Conservation (phyloP, 2,797 vertebrate species). For the Bucorvus abyssinicus region DNA sequence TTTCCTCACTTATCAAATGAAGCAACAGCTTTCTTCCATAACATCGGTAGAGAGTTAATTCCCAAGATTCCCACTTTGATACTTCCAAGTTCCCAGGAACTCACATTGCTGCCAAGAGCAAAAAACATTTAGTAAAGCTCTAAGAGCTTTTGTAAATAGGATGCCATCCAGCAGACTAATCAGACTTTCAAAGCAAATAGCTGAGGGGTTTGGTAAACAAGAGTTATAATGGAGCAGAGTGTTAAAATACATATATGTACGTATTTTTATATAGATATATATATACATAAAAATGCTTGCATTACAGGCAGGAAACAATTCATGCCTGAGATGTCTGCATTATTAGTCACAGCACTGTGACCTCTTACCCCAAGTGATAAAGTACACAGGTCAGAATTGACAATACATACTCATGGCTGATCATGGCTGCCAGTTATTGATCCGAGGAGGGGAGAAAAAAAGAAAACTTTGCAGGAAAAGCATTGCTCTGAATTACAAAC, state of each 20-base stretch:
- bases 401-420: slow-evolving; percentile 85
- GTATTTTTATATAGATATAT: not conserved
- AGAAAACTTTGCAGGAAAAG: slow-evolving; percentile 86
- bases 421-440: slow-evolving; percentile 87
- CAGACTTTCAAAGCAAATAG: slow-evolving; percentile 54
- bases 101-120: slow-evolving; percentile 16
- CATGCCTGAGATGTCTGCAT: slow-evolving; percentile 61
- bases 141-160: slow-evolving; percentile 54
- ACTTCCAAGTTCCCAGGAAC: slow-evolving; percentile 13
- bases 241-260: not conserved
- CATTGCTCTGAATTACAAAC: slow-evolving; percentile 91
- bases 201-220: slow-evolving; percentile 45
- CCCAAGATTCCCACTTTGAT: slow-evolving; percentile 37
- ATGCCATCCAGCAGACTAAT: slow-evolving; percentile 51
- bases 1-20: not conserved
- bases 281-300: not conserved
- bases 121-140: slow-evolving; percentile 44
- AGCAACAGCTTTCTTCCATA: not conserved
- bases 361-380: slow-evolving; percentile 77
- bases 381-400: slow-evolving; percentile 81
- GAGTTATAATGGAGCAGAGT: slow-evolving; percentile 30
- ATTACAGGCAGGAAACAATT: slow-evolving; percentile 68
- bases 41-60: not conserved
- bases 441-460: slow-evolving; percentile 67
- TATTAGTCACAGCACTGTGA: slow-evolving; percentile 73